These are phyloP conservation scores for Diogma glabrata DNA, from an alignment of 2,888 invertebrate species.

Conservation along the genomic window DNA sequence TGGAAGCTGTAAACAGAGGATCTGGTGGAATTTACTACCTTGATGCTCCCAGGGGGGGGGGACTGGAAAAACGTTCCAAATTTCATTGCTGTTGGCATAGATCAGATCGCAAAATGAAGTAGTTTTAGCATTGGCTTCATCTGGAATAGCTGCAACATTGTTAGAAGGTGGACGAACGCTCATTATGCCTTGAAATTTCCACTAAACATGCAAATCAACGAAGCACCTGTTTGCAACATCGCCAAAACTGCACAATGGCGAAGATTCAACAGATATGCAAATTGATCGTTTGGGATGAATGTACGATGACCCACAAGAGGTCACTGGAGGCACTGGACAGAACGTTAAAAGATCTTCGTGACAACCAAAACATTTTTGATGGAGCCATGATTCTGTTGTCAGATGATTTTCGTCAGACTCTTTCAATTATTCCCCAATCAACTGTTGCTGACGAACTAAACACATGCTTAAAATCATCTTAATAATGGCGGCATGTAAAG, in stretches of 20 bases:
- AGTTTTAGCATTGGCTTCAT: neutral
- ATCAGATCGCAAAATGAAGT: too few species aligned
- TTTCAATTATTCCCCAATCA: neutral
- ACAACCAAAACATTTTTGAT: neutral
- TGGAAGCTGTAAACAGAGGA: too few species aligned
- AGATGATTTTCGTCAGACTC: neutral
- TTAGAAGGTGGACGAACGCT: neutral
- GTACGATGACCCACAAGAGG: neutral
- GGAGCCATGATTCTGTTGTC: neutral
- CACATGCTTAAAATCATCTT: too few species aligned
- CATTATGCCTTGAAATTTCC: too few species aligned
- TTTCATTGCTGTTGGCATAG: too few species aligned
- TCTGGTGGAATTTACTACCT: too few species aligned
- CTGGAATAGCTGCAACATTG: too few species aligned
- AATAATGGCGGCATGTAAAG: too few species aligned
- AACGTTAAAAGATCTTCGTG: neutral
- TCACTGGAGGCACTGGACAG: neutral
- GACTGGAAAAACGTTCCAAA: too few species aligned
- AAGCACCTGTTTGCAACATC: neutral
- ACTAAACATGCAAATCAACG: neutral
- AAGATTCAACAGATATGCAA: neutral
- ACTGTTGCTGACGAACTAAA: too few species aligned
- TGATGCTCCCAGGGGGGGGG: too few species aligned
- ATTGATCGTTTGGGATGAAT: constrained; percentile 1
- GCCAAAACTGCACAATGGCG: too few species aligned